phyloP scores from a whole-genome alignment of 1,140 invertebrate genomes.

The Drosophila seguyi region DNA sequence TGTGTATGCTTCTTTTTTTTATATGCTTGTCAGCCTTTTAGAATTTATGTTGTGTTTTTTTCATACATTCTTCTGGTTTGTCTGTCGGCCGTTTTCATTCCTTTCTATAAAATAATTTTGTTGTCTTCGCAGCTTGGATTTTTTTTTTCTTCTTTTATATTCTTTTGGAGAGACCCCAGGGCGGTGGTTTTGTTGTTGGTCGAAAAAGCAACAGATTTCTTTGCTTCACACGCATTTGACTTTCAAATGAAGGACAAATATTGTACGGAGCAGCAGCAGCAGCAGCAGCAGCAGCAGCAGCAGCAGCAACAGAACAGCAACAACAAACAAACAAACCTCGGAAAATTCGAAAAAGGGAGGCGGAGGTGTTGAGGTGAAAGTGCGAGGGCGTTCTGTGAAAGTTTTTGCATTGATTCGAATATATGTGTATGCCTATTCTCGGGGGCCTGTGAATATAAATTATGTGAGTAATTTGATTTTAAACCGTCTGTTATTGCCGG shows the following conservation, averaged over 20 bases:
- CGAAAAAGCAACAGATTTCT: constrained; percentile 76
- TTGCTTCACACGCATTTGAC: constrained; percentile 81
- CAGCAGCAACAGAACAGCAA: constrained; percentile 49
- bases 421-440: constrained; percentile 25
- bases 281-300: constrained; percentile 10
- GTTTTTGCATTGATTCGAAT: constrained; percentile 69
- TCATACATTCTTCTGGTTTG: constrained; percentile 80
- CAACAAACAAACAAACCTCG: constrained; percentile 60
- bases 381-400: constrained; percentile 72
- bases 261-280: constrained; percentile 61
- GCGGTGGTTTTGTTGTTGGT: constrained; percentile 34
- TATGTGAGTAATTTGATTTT: constrained; percentile 81
- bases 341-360: constrained; percentile 37
- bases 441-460: constrained; percentile 76
- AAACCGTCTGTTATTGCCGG: constrained; percentile 70
- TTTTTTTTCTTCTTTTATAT: constrained; percentile 18
- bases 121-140: constrained; percentile 36
- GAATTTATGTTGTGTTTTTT: constrained; percentile 84
- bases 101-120: constrained; percentile 74
- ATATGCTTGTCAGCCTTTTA: constrained; percentile 78
- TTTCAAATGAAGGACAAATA: constrained; percentile 84
- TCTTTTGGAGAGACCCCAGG: constrained; percentile 39
- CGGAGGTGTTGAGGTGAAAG: constrained; percentile 8
- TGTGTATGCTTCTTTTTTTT: constrained; percentile 52
- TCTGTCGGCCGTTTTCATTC: constrained; percentile 65